phyloP scores from a whole-genome alignment of 2,797 vertebrate species.

The Intellagama lesueurii region DNA sequence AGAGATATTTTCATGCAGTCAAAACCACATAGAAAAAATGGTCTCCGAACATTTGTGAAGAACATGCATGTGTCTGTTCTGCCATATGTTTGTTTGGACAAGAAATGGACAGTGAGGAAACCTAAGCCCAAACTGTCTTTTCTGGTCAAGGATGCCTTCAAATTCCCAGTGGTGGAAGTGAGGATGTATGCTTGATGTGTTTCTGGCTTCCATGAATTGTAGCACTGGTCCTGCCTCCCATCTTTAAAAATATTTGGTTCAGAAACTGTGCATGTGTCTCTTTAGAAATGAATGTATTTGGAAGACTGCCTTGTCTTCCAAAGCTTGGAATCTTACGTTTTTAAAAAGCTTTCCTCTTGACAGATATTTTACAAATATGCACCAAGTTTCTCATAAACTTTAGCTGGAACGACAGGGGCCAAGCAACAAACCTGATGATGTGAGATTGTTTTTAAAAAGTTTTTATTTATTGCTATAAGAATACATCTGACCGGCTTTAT shows the following conservation, averaged over 20 bases:
- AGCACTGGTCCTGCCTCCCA: background rate
- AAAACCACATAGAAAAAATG: background rate
- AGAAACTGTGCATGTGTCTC: background rate
- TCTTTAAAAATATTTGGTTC: background rate
- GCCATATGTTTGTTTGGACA: background rate
- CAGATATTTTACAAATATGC: conserved; percentile 34
- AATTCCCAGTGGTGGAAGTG: background rate
- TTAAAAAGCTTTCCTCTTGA: conserved; percentile 21
- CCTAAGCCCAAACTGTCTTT: background rate
- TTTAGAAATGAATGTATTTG: rapidly evolving
- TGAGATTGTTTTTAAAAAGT: background rate
- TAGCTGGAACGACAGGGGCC: background rate
- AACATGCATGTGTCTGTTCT: background rate
- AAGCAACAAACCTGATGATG: background rate
- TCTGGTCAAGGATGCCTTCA: background rate
- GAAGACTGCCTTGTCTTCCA: background rate
- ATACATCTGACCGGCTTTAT: background rate
- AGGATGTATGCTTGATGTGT: rapidly evolving
- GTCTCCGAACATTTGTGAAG: background rate
- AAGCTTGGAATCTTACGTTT: conserved; percentile 3
- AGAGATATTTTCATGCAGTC: background rate
- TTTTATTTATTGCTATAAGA: background rate
- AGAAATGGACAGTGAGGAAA: background rate
- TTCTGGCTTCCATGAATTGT: background rate
- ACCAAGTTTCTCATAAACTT: conserved; percentile 8